A percentile compares a stretch with the other conserved stretches of the same genome.
phyloP scores from a whole-genome alignment of 2,113 vertebrate genomes.

The Paralichthys olivaceus region DNA sequence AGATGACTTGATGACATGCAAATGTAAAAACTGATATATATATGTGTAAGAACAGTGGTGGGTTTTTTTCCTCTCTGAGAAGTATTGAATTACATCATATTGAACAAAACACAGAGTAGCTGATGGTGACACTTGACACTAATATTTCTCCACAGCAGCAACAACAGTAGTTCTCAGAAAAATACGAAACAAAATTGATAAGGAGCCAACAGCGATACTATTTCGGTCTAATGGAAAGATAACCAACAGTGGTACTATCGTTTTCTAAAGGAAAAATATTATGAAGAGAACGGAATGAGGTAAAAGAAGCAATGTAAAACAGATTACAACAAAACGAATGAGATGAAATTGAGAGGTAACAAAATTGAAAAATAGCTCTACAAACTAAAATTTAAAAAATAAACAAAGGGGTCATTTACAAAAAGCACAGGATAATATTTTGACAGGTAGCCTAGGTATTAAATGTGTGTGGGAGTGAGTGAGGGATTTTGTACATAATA shows the following conservation, averaged over 20 bases:
- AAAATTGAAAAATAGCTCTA: not conserved
- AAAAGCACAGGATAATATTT: not conserved
- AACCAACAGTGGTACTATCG: not conserved
- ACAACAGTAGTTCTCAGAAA: not conserved
- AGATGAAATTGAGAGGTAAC: not conserved
- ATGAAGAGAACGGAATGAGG: not conserved
- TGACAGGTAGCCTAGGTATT: slow-evolving; percentile 5
- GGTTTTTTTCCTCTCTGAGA: too few relatives aligned
- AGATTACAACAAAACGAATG: not conserved
- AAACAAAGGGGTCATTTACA: not conserved
- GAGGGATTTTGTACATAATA: slow-evolving; percentile 1
- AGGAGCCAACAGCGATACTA: not conserved
- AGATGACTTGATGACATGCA: too few relatives aligned
- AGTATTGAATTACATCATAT: not conserved
- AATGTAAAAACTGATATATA: too few relatives aligned
- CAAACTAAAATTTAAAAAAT: not conserved
- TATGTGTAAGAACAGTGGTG: too few relatives aligned
- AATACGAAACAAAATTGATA: not conserved
- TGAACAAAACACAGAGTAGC: too few relatives aligned
- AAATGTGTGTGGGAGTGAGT: slow-evolving; percentile 12
- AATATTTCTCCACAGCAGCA: not conserved
- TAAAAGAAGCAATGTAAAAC: not conserved
- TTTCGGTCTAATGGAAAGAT: not conserved
- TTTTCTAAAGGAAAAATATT: not conserved
- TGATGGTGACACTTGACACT: not conserved